These are phyloP conservation scores for Eupeodes latifasciatus DNA, from an alignment of 2,888 invertebrate genomes.

Conservation along the genomic window DNA sequence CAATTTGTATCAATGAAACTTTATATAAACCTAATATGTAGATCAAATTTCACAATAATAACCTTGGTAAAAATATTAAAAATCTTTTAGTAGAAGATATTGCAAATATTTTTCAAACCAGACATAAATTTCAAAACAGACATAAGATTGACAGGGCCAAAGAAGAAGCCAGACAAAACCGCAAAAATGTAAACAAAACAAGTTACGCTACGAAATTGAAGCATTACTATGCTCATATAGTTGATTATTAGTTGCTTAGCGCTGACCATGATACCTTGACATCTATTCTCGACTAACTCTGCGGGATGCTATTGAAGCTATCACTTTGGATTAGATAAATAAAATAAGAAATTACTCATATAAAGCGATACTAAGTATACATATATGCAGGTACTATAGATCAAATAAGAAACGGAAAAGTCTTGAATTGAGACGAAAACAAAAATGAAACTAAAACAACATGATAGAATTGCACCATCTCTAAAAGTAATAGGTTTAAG, in stretches of 20 bases:
- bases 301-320: constrained; percentile 44
- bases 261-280: constrained; percentile 65
- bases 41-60: constrained; percentile 6
- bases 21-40: background rate
- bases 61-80: constrained; percentile 43
- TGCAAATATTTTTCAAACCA: constrained; percentile 19
- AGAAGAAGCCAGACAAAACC: constrained; percentile 71
- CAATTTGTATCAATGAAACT: background rate
- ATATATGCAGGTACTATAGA: background rate
- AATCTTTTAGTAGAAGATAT: constrained; percentile 12
- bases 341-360: constrained; percentile 15
- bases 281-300: constrained; percentile 66
- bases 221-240: constrained; percentile 29
- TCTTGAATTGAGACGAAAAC: constrained; percentile 4
- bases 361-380: background rate
- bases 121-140: constrained; percentile 26
- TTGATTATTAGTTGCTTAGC: constrained; percentile 11
- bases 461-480: background rate
- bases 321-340: constrained; percentile 47
- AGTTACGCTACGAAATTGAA: constrained; percentile 67
- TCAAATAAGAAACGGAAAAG: constrained; percentile 32
- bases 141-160: constrained; percentile 63
- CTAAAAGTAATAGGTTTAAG: background rate
- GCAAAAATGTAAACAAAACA: constrained; percentile 45
- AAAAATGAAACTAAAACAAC: background rate